Conservation (phyloP, 2,113 vertebrate species). For the Ifrita kowaldi region DNA sequence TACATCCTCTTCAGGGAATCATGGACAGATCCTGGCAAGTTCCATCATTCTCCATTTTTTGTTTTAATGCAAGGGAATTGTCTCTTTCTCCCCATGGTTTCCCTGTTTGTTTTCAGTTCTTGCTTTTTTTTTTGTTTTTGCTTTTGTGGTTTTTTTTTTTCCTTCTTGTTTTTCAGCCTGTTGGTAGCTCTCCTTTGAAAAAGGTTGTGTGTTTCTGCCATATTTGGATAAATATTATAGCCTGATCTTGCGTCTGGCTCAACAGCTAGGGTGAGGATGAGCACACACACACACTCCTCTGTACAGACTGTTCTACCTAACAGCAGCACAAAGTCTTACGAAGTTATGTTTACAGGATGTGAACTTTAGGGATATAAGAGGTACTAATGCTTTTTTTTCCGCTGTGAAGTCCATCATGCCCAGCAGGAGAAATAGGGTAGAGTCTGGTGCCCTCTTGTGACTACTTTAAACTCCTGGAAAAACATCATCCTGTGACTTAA, state of each 20-base stretch:
- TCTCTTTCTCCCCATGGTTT: neutral
- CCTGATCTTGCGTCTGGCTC: neutral
- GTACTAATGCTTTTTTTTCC: neutral
- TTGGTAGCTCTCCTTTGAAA: neutral
- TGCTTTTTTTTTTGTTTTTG: neutral
- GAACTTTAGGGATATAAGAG: neutral
- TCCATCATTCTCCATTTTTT: neutral
- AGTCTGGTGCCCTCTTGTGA: constrained; percentile 59
- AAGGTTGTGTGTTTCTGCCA: neutral
- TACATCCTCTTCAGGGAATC: neutral
- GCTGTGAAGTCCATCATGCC: neutral
- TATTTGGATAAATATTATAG: neutral
- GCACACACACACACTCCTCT: neutral
- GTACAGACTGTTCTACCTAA: neutral
- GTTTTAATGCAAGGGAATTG: neutral
- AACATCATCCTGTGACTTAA: neutral
- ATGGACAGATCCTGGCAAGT: neutral
- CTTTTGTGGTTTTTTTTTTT: neutral
- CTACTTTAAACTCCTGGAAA: neutral
- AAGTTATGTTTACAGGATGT: neutral
- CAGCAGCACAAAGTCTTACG: neutral
- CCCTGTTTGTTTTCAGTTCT: neutral
- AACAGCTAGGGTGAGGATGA: neutral
- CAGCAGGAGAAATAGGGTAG: neutral
- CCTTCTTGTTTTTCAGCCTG: neutral